Evolutionary conservation across 2,888 invertebrate species (phyloP).

Genomic region (Phrixothrix hirtus): DNA sequence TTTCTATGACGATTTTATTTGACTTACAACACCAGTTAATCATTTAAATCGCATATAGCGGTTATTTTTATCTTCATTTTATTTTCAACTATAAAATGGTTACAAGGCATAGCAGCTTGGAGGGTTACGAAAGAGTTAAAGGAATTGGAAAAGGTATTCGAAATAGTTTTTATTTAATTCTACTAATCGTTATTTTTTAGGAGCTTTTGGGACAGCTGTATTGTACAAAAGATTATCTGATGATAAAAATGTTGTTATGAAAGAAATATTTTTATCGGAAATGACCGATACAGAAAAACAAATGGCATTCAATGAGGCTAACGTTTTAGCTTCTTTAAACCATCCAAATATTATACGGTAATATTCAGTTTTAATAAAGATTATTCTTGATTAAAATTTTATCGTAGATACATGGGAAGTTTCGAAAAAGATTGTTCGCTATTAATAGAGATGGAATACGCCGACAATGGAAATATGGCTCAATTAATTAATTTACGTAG

Average conservation of each 20-base stretch:
- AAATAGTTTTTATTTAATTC: not conserved
- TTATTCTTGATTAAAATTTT: conserved; percentile 3
- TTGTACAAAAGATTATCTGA: conserved; percentile 67
- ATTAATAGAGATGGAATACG: conserved; percentile 80
- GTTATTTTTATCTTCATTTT: not conserved
- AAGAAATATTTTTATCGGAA: conserved; percentile 73
- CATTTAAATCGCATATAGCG: conserved; percentile 61
- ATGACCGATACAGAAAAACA: conserved; percentile 67
- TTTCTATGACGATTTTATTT: conserved; percentile 9
- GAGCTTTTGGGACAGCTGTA: conserved; percentile 73
- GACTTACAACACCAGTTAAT: conserved; percentile 6
- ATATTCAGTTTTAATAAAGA: not conserved
- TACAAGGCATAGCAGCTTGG: conserved; percentile 11
- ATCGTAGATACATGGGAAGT: conserved; percentile 68
- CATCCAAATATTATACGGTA: conserved; percentile 73
- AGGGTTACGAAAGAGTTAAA: conserved; percentile 63
- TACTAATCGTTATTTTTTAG: conserved; percentile 43
- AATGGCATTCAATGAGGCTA: conserved; percentile 70
- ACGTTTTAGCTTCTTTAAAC: conserved; percentile 69
- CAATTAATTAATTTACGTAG: conserved; percentile 63
- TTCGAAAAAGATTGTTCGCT: conserved; percentile 72
- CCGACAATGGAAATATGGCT: conserved; percentile 72
- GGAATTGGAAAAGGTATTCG: conserved; percentile 64
- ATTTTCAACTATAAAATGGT: conserved; percentile 5
- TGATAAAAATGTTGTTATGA: conserved; percentile 68